These are phyloP conservation scores for Myotis yumanensis DNA, from an alignment of 2,113 vertebrate genomes.

Conservation along the genomic window DNA sequence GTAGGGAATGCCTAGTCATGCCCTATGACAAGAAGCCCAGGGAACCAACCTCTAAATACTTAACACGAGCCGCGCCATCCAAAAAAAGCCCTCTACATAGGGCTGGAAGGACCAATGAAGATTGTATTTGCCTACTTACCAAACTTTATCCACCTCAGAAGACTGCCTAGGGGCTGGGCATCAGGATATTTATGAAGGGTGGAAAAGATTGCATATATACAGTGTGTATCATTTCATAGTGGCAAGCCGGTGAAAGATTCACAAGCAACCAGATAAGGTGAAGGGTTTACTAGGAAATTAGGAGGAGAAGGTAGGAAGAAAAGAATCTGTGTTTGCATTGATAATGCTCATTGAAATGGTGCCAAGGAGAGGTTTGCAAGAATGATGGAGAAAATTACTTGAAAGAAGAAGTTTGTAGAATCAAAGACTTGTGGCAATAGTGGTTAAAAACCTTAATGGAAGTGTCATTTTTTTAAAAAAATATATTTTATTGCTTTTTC, in stretches of 20 bases:
- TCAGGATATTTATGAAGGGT: background rate
- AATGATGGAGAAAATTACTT: conserved; percentile 22
- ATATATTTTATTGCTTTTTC: too few species aligned
- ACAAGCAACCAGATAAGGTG: background rate
- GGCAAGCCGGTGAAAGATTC: background rate
- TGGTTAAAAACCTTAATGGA: background rate
- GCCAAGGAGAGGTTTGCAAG: background rate
- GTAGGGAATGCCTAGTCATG: background rate
- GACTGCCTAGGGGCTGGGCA: background rate
- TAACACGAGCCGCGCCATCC: background rate
- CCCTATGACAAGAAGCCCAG: background rate
- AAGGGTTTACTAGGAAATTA: background rate
- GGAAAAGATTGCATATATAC: background rate
- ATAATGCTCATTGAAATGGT: background rate
- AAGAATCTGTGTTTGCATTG: background rate
- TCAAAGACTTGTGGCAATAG: background rate
- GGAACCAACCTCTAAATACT: background rate
- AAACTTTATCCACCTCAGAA: background rate
- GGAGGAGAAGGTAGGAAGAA: background rate
- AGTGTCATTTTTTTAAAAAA: too few species aligned
- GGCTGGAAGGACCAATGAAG: background rate
- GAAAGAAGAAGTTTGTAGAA: background rate
- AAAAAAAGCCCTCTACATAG: background rate
- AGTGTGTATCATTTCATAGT: background rate
- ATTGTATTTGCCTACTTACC: background rate